Base-by-base conservation (phyloP, 2,888 invertebrate genomes). In the Sclerodermus sp. region DNA sequence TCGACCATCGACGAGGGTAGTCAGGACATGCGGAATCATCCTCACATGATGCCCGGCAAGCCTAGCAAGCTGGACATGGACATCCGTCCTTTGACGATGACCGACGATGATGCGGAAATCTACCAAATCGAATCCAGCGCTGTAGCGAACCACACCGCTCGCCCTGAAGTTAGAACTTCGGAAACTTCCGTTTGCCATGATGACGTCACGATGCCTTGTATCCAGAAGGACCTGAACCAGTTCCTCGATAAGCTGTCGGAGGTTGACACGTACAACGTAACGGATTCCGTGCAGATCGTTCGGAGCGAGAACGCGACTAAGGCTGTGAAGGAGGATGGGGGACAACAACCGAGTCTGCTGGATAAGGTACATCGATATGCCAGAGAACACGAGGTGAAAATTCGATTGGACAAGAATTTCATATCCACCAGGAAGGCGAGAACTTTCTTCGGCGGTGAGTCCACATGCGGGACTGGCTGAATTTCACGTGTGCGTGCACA, bases 291-390 rank as follows among this genome's bases (percentile, higher is more conserved):
- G 43, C 82, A 82, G 57, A 68, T 78, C 17, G 62, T 70, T 15
- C 67, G 66, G 53, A 67, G 57, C 29, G 51, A 53, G 18, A 50
- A 55, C n/a, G 50, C 47, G 31, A 50, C 13, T 8, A 30, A 32
- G 12, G 12, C 14, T 9, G 9, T n/a, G 39, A 49, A 44, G 36
- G 43, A 53, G 29, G 42, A 44, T 43, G 41, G 45, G 75, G 78
- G 76, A 55, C 18, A 80, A 78, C 62, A 50, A 31, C 81, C 82
- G 42, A 83, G 85, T 68, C 69, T 86, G 54, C 75, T 82, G 51
- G 82, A 83, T 57, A 84, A 84, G 67, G 76, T 87, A 34, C 82
- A 84, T 59, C 79, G 82, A 60, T 87, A 84, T 67, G 79, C 84
- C 2, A 80, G 83, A 44, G 83, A 80, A 46, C 88, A 85, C 75